Percentiles rank a stretch among this genome's conserved stretches.
Conservation (phyloP, 2,888 invertebrate species). For the Anarsia innoxiella region DNA sequence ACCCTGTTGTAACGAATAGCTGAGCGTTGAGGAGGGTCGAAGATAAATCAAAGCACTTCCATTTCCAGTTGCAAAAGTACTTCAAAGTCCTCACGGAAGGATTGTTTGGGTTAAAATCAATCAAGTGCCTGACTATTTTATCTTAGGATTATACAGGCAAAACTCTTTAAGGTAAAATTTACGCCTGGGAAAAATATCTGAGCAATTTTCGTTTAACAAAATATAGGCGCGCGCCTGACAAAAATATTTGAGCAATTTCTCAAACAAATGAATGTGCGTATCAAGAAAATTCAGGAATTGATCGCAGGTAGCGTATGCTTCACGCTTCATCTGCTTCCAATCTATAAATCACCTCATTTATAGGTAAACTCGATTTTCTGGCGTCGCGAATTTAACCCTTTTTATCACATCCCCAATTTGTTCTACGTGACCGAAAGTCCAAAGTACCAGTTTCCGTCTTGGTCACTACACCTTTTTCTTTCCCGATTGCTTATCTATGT, state of each 20-base stretch:
- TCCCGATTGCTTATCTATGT: slow-evolving; percentile 8
- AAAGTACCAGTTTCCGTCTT: slow-evolving; percentile 6
- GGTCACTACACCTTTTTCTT: slow-evolving; percentile 13
- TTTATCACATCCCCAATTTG: slow-evolving; percentile 16
- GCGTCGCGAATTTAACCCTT: slow-evolving; percentile 14
- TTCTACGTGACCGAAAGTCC: slow-evolving; percentile 13
- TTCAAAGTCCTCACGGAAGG: slow-evolving; percentile 22
- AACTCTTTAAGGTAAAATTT: not conserved
- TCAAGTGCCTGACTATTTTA: slow-evolving; percentile 18
- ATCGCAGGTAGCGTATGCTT: slow-evolving; percentile 8
- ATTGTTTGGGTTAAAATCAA: slow-evolving; percentile 24
- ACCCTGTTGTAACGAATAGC: slow-evolving; percentile 9
- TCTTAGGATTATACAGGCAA: not conserved
- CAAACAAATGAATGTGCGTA: not conserved
- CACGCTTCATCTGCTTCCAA: slow-evolving; percentile 9
- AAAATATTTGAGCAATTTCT: not conserved
- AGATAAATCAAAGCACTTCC: slow-evolving; percentile 35
- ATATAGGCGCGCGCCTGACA: not conserved
- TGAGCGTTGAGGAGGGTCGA: slow-evolving; percentile 33
- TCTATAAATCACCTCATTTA: slow-evolving; percentile 16
- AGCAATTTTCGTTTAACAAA: not conserved
- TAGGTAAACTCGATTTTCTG: slow-evolving; percentile 13
- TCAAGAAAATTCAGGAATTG: slow-evolving; percentile 4
- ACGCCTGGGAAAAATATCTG: not conserved
- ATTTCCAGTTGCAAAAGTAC: slow-evolving; percentile 30